Evolutionary conservation across 2,113 vertebrate species (phyloP), one percentile per base, ranked within the genome.

Genomic region (Gambusia affinis): DNA sequence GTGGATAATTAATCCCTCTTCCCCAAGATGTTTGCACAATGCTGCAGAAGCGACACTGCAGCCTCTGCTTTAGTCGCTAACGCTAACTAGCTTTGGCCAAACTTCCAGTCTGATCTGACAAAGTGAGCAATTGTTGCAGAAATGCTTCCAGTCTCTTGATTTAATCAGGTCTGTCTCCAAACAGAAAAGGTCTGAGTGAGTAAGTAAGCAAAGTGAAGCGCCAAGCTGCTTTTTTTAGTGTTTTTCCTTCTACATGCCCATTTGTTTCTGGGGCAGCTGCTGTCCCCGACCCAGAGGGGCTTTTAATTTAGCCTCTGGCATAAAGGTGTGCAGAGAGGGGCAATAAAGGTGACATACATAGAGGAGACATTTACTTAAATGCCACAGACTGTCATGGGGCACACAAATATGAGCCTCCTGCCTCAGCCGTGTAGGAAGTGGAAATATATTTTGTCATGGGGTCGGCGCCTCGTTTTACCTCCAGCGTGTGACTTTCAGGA

Each of bases 331-430:
- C 29, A 63, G 30, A 67, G 29, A 72, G 64, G 4, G 31, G 22
- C 3, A 65, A 17, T 70, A 67, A 75, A 63, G 37, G 71, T 75
- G 72, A 47, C 29, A 31, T 42, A 64, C 57, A 70, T 31, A 10
- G 63, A 79, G 28, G 67, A 31, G 33, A 79, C 35, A 31, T 64
- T 67, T 60, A 12, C 28, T 63, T 73, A 79, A 82, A 88, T 73
- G 31, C 60, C 64, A 80, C 27, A 14, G 47, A 8, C 60, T 82
- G 70, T 72, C 73, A 62, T 39, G 64, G 75, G 65, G 42, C 72
- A 69, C 39, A 22, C 47, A 68, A 69, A 68, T 37, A 64, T 29
- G 24, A 82, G 73, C 35, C 47, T 11, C 60, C 51, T 30, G 47
- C 29, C 35, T 64, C 31, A n/a, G 27, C 60, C 31, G 37, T 29